Conservation (phyloP, 2,888 invertebrate genomes). For the Encarsia formosa region DNA sequence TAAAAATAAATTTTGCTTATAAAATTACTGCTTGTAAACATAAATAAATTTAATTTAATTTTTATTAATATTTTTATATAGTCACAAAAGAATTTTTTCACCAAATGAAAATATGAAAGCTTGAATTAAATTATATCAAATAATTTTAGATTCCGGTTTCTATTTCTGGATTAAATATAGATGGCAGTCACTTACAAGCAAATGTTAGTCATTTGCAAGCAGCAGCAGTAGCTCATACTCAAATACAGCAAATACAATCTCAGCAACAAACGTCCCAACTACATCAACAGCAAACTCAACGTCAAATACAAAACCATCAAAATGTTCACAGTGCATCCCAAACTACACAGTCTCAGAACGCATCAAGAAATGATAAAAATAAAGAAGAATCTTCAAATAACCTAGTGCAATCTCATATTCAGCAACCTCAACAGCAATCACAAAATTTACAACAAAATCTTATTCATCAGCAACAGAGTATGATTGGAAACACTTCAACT, state of each 20-base stretch:
- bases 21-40: too few species aligned
- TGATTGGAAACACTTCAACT: slow-evolving; percentile 25
- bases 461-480: slow-evolving; percentile 52
- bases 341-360: slow-evolving; percentile 39
- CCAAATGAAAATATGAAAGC: not conserved
- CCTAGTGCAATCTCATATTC: slow-evolving; percentile 50
- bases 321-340: slow-evolving; percentile 52
- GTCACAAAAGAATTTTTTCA: too few species aligned
- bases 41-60: too few species aligned
- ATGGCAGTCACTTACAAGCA: slow-evolving; percentile 46
- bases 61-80: too few species aligned
- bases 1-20: too few species aligned
- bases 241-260: slow-evolving; percentile 34
- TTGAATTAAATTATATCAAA: not conserved
- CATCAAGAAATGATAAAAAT: slow-evolving; percentile 52
- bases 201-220: slow-evolving; percentile 47
- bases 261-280: slow-evolving; percentile 28
- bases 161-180: slow-evolving; percentile 47
- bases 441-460: slow-evolving; percentile 48
- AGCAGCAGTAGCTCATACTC: slow-evolving; percentile 46
- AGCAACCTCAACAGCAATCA: slow-evolving; percentile 48
- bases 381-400: slow-evolving; percentile 46
- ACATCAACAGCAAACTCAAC: slow-evolving; percentile 31
- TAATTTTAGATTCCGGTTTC: slow-evolving; percentile 47
- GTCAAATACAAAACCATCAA: slow-evolving; percentile 41